phyloP scores from a whole-genome alignment of 2,797 vertebrate genomes.

The Xerus rutilus region DNA sequence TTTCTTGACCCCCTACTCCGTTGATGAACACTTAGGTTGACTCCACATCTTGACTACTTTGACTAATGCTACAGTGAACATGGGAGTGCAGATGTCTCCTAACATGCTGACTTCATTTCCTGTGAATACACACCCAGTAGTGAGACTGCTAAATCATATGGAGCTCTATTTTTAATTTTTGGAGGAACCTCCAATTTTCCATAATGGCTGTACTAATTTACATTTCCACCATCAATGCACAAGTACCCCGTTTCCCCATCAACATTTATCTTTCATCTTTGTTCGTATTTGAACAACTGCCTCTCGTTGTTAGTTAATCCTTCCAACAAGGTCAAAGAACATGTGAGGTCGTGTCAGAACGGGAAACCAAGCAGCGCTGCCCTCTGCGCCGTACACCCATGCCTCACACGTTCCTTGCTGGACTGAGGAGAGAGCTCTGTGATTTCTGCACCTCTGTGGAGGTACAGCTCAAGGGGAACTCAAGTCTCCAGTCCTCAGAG shows the following conservation, averaged over 20 bases:
- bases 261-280: neutral
- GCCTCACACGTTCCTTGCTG: neutral
- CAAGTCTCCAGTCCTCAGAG: neutral
- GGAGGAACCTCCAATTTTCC: neutral
- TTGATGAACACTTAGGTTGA: neutral
- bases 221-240: neutral
- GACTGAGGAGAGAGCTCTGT: neutral
- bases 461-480: neutral
- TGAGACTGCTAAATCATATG: neutral
- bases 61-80: neutral
- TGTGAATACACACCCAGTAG: neutral
- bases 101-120: neutral
- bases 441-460: neutral
- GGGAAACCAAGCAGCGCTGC: neutral
- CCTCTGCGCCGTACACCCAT: neutral
- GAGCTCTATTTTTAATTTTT: neutral
- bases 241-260: neutral
- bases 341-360: neutral
- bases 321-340: neutral
- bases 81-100: neutral
- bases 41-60: neutral
- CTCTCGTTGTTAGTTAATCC: neutral
- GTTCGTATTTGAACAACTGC: neutral
- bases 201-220: neutral
- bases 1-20: neutral